Evolutionary conservation across 2,797 vertebrate species (phyloP).

Genomic region (Trachops cirrhosus): DNA sequence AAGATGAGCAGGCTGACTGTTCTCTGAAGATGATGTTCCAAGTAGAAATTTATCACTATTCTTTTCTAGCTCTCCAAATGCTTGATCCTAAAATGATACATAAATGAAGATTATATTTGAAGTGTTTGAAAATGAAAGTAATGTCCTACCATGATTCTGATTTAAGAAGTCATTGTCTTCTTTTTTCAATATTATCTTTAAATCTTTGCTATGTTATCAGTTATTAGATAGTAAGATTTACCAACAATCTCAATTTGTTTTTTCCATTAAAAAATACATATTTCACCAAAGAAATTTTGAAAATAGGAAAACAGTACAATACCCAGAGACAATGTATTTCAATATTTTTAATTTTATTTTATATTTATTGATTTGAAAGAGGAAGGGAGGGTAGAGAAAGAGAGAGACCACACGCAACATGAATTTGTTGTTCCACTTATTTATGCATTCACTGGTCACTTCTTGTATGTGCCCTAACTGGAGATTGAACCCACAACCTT

Average conservation of each 20-base stretch:
- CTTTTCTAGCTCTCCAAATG: slow-evolving; percentile 97
- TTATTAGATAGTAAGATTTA: not conserved
- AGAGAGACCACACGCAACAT: too few relatives aligned
- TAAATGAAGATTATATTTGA: slow-evolving; percentile 12
- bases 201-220: slow-evolving; percentile 19
- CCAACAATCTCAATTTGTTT: not conserved
- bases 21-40: slow-evolving; percentile 93
- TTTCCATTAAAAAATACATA: not conserved
- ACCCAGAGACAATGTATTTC: not conserved
- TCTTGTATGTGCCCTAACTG: too few relatives aligned
- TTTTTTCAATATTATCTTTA: not conserved
- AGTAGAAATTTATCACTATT: slow-evolving; percentile 97
- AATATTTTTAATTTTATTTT: not conserved
- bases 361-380: too few relatives aligned
- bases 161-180: not conserved
- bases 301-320: not conserved
- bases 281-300: not conserved
- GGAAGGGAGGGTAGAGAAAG: too few relatives aligned
- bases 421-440: too few relatives aligned
- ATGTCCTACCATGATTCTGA: not conserved
- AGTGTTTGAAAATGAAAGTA: slow-evolving; percentile 21
- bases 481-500: too few relatives aligned
- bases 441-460: too few relatives aligned
- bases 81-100: slow-evolving; percentile 90
- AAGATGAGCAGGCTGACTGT: slow-evolving; percentile 97